Base-by-base conservation (phyloP, 1,140 invertebrate species). In the Neotoxoptera formosana region DNA sequence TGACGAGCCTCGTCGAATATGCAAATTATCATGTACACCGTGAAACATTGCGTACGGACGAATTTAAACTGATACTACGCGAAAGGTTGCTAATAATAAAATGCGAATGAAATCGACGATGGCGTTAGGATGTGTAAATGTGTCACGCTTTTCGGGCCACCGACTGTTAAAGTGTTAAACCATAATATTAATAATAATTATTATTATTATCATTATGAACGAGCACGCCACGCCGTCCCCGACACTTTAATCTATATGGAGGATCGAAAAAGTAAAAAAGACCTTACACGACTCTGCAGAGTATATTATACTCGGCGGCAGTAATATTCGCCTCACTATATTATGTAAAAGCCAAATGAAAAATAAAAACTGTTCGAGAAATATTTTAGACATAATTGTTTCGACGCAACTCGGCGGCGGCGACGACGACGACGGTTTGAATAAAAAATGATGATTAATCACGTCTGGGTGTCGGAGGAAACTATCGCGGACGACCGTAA, bases 361-460 rank as follows among this genome's bases (percentile, higher is more conserved):
- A 83, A 83, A 81, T 21, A 11, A 83, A 41, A 41, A 83, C 60
- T 76, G 17, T 76, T 76, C 60, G 17, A 76, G 30, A 76, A 9
- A 56, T 56, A 76, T n/a, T n/a, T 76, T 4, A 7, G 14, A n/a
- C 7, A 84, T 84, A 41, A 45, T 45, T 84, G 36, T 84, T 84
- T 41, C 9, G 21, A 45, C 83, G 81, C 7, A 17, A n/a, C 14
- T n/a, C 30, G 60, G 60, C 11, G 17, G n/a, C 30, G 9, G 25
- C 56, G 30, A n/a, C 60, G 30, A 67, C 30, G 60, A 9, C 60
- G 60, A 9, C n/a, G 14, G 60, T 76, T n/a, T 11, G 60, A 76
- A 76, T 76, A 76, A n/a, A 76, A 41, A n/a, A 76, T n/a, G 11
- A 76, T 76, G n/a, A 76, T 76, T 76, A 76, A 76, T 76, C n/a